A percentile compares a stretch with the other conserved stretches of the same genome.
phyloP scores from a whole-genome alignment of 2,797 vertebrate species.

The Apogon hyalosoma region DNA sequence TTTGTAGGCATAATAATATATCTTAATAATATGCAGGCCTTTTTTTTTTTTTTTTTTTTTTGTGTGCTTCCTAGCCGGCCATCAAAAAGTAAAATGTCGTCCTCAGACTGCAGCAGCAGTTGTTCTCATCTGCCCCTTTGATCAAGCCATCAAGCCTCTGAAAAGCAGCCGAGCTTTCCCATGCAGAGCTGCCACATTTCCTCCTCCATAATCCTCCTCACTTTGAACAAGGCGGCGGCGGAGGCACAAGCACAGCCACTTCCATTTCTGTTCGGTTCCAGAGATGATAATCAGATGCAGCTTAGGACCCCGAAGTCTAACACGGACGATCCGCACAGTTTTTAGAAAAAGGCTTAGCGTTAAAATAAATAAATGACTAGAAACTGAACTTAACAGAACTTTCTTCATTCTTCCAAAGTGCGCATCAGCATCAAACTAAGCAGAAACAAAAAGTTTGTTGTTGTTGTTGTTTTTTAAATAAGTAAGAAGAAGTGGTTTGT shows the following conservation, averaged over 20 bases:
- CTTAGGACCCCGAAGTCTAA: slow-evolving; percentile 23
- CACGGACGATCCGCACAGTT: no score
- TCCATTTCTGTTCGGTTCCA: slow-evolving; percentile 54
- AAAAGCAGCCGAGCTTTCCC: slow-evolving; percentile 56
- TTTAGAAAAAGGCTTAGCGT: no score
- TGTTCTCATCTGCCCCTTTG: slow-evolving; percentile 73
- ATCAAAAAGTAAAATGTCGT: slow-evolving; percentile 21
- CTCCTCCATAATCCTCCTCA: slow-evolving; percentile 63
- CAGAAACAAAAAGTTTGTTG: no score
- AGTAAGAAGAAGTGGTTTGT: no score
- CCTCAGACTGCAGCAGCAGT: slow-evolving; percentile 44
- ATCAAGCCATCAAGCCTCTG: slow-evolving; percentile 58
- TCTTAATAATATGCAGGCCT: no score
- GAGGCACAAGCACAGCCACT: slow-evolving; percentile 28
- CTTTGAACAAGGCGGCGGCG: slow-evolving; percentile 57
- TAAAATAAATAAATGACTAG: no score
- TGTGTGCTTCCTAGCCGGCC: neutral
- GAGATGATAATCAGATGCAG: slow-evolving; percentile 46
- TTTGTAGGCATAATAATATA: no score
- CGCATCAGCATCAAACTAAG: no score
- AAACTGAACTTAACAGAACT: no score
- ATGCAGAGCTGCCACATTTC: slow-evolving; percentile 66
- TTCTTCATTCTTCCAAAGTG: no score
- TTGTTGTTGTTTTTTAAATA: no score
- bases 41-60: no score